phyloP scores from a whole-genome alignment of 1,140 invertebrate genomes.

The Leptopilina boulardi region DNA sequence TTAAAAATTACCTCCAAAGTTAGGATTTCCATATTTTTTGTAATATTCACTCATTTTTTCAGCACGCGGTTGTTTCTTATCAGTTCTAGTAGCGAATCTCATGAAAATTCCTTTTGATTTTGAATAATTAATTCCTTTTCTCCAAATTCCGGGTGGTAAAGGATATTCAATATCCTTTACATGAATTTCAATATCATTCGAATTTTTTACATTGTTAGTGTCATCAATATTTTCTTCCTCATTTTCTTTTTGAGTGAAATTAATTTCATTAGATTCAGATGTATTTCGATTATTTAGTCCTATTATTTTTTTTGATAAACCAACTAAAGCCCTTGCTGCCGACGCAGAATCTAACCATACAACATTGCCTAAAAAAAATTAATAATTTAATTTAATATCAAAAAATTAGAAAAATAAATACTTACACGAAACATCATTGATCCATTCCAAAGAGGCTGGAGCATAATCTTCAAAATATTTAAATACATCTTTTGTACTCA shows the following conservation, averaged over 20 bases:
- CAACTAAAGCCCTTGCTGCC: slow-evolving; percentile 83
- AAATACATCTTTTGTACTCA: slow-evolving; percentile 87
- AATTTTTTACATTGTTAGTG: slow-evolving; percentile 50
- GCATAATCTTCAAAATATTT: slow-evolving; percentile 86
- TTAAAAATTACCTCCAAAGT: not conserved
- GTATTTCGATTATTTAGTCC: slow-evolving; percentile 66
- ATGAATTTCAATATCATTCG: slow-evolving; percentile 62
- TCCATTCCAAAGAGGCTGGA: slow-evolving; percentile 86
- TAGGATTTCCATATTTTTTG: slow-evolving; percentile 56
- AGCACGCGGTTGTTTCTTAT: slow-evolving; percentile 79
- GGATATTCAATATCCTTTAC: slow-evolving; percentile 76
- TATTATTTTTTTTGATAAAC: slow-evolving; percentile 76
- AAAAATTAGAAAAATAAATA: slow-evolving; percentile 7
- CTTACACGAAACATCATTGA: slow-evolving; percentile 86
- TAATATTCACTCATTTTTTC: slow-evolving; percentile 82
- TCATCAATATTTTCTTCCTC: slow-evolving; percentile 50
- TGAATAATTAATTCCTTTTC: slow-evolving; percentile 80
- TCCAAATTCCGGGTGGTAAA: slow-evolving; percentile 85
- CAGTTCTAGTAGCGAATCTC: slow-evolving; percentile 83
- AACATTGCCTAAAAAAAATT: slow-evolving; percentile 80
- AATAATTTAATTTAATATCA: too few relatives aligned
- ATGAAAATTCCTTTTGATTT: slow-evolving; percentile 84
- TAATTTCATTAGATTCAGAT: slow-evolving; percentile 39
- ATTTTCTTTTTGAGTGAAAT: slow-evolving; percentile 57
- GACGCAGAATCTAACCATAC: slow-evolving; percentile 84